Conservation (phyloP, 2,888 invertebrate genomes). For the Athetis lepigone region DNA sequence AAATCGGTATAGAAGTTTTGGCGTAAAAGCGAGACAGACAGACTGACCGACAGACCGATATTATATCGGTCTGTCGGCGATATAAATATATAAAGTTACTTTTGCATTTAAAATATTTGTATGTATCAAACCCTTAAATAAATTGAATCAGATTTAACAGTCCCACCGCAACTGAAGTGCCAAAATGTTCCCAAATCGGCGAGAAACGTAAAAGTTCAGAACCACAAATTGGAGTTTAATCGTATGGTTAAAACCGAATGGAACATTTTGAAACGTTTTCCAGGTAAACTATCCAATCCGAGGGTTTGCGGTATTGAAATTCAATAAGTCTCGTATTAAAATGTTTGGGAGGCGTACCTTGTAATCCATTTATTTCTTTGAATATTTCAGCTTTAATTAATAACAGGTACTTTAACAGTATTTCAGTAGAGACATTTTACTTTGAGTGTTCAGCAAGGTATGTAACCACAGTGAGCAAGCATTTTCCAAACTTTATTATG, state of each 20-base stretch:
- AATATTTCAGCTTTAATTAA: not conserved
- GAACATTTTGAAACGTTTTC: slow-evolving; percentile 50
- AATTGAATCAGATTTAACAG: slow-evolving; percentile 20
- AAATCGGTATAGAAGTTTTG: no score
- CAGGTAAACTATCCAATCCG: slow-evolving; percentile 41
- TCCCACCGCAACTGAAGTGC: slow-evolving; percentile 26
- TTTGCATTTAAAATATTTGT: no score
- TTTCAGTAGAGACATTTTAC: not conserved
- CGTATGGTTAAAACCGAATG: slow-evolving; percentile 31
- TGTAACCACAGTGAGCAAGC: not conserved
- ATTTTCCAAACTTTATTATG: no score
- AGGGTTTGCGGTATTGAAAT: slow-evolving; percentile 39
- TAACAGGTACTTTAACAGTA: not conserved
- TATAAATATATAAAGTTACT: no score
- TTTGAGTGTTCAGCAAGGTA: not conserved
- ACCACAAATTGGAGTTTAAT: slow-evolving; percentile 40
- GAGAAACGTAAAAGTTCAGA: slow-evolving; percentile 21
- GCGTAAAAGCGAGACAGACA: no score
- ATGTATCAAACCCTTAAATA: slow-evolving; percentile 10
- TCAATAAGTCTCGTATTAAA: slow-evolving; percentile 45
- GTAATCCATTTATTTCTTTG: slow-evolving; percentile 1
- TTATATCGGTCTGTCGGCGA: no score
- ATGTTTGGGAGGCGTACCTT: slow-evolving; percentile 3
- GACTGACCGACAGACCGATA: no score
- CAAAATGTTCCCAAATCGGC: slow-evolving; percentile 21